Base-by-base conservation (phyloP, 2,888 invertebrate species). In the Asteroscopus sphinx region DNA sequence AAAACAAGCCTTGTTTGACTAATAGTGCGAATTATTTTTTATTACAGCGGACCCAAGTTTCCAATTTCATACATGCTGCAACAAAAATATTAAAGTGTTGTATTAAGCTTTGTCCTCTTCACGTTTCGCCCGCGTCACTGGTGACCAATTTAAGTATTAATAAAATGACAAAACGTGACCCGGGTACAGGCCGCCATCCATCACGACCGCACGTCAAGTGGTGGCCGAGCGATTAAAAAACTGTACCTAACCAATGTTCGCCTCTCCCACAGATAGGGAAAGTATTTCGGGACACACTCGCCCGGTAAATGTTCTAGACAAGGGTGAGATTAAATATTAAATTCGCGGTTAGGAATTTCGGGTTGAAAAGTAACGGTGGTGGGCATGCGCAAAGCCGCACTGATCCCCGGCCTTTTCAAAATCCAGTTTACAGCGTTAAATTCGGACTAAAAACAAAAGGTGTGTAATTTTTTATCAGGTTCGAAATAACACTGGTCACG, bases 151-250 rank as follows among this genome's bases (percentile, higher is more conserved):
- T 93, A 91, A 89, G 93, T 92, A 93, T 92, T 93, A 94, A 93
- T 93, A 94, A 93, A 93, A 93, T 91, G 93, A 94, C 94, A 92
- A 92, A 93, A 93, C 92, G 90, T 90, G 93, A 90, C 91, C 90
- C 87, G 74, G 76, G 76, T 80, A 68, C 67, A 73, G 80, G 80
- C 80, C 86, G 84, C 83, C 91, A 93, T 94, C 93, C 92, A 93
- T 94, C 93, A 93, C 89, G 79, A 68, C 80, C 81, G 74, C 86
- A 81, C 89, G 92, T 93, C 93, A 91, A 93, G 92, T 90, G 91
- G 81, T 88, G 86, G 87, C 74, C 87, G 83, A 81, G 82, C 92
- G 92, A 92, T 93, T 93, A 93, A 92, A 83, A 86, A 89, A 90
- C 86, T 88, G 90, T 87, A 84, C 88, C 89, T 85, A 86, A 86